Evolutionary conservation across 2,888 invertebrate genomes (phyloP).

Genomic region (Cephus nigrinus): DNA sequence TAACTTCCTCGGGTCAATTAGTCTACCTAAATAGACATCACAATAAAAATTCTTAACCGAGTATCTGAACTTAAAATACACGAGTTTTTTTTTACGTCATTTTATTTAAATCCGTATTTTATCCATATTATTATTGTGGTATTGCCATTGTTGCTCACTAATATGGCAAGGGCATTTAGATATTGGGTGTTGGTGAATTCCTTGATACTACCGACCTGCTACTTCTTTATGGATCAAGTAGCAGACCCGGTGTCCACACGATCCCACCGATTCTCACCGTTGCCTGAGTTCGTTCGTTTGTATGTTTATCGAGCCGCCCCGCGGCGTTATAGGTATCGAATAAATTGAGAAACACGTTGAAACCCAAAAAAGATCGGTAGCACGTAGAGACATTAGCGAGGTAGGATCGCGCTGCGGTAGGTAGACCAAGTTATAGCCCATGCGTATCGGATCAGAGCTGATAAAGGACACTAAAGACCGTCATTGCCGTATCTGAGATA

Average conservation of each 20-base stretch:
- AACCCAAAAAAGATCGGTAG: slow-evolving; percentile 31
- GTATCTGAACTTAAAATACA: not conserved
- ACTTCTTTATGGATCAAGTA: not conserved
- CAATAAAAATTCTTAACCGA: not conserved
- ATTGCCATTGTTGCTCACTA: not conserved
- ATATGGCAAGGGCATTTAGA: not conserved
- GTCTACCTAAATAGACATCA: not conserved
- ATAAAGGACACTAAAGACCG: slow-evolving; percentile 53
- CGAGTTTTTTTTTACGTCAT: not conserved
- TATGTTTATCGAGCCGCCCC: not conserved
- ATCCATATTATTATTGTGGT: not conserved
- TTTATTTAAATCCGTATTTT: not conserved
- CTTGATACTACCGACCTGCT: not conserved
- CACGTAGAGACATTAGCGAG: slow-evolving; percentile 25
- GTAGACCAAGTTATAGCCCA: slow-evolving; percentile 50
- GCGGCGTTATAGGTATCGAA: not conserved
- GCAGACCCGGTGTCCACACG: not conserved
- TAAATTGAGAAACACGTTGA: not conserved
- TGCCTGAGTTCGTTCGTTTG: not conserved
- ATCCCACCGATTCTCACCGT: not conserved
- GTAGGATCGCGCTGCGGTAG: slow-evolving; percentile 51
- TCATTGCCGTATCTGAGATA: slow-evolving; percentile 39
- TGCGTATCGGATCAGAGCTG: slow-evolving; percentile 55
- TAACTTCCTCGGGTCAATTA: not conserved
- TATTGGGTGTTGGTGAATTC: not conserved